A percentile compares a stretch with the other conserved stretches of the same genome.
Evolutionary conservation across 2,888 invertebrate species (phyloP).

Genomic region (Diaphora mendica): DNA sequence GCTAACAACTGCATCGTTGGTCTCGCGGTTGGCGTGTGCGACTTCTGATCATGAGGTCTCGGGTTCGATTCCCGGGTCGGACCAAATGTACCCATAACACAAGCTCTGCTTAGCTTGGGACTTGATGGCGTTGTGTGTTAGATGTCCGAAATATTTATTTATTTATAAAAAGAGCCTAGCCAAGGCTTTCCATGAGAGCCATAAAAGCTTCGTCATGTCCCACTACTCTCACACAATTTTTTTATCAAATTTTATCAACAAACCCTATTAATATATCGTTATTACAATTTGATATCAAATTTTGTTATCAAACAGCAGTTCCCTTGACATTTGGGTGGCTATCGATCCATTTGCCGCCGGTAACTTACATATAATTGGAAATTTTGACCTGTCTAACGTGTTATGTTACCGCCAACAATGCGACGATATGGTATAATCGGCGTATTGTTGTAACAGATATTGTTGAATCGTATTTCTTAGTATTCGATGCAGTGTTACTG

Average conservation of each 20-base stretch:
- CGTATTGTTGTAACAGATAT: not conserved
- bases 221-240: not conserved
- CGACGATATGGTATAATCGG: not conserved
- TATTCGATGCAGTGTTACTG: not conserved
- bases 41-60: too few relatives aligned
- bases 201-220: not conserved
- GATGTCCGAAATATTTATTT: too few relatives aligned
- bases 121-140: too few relatives aligned
- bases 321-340: slow-evolving; percentile 27
- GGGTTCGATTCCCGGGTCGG: too few relatives aligned
- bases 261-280: slow-evolving; percentile 27
- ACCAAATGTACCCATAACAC: too few relatives aligned
- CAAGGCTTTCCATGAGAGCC: not conserved
- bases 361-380: not conserved
- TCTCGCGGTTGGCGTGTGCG: too few relatives aligned
- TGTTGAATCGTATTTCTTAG: not conserved
- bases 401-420: not conserved
- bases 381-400: not conserved
- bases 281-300: slow-evolving; percentile 38
- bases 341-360: slow-evolving; percentile 28
- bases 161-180: too few relatives aligned
- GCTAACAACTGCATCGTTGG: too few relatives aligned
- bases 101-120: too few relatives aligned
- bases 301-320: slow-evolving; percentile 25
- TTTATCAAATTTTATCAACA: slow-evolving; percentile 1